Base-by-base conservation (phyloP, 2,113 vertebrate species). In the Tyto alba region DNA sequence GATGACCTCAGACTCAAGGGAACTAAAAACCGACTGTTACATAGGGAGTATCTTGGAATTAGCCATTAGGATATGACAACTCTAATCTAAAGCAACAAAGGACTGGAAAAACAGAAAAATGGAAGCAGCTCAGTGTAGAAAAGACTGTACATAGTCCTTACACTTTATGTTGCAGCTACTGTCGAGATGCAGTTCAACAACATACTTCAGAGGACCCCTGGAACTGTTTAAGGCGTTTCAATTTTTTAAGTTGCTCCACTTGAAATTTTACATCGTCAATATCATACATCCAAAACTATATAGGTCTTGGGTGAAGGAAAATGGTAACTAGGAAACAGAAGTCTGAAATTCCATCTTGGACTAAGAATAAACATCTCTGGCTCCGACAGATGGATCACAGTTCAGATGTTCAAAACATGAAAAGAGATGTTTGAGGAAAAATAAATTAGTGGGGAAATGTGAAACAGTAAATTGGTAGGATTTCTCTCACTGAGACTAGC, bases 361-460 rank as follows among this genome's bases (percentile, higher is more conserved):
- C 90, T 87, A 82, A 93, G 81, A 96, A 92, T 93, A 96, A 93
- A 78, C 52, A 74, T 92, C 75, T 95, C 79, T 75, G 66, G 13
- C 81, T 85, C 72, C 53, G 52, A 71, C 72, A 93, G 73, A 92
- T 78, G 90, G 90, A 95, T 36, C 6, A 4, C 34, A 92, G 77
- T 73, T 96, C 94, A 78, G 81, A 45, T 56, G 77, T 50, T 56
- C 69, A 72, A 88, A 93, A 85, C 36, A 56, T 1, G 15, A 66
- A 74, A 43, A 79, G 16, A 90, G 32, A 89, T 74, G 50, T 52
- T 60, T 74, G 34, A 82, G 48, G 48, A 76, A 75, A 94, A 87
- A 89, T 52, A 64, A 78, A 78, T 68, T 25, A 75, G 22, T 29
- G 16, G 14, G 56, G 14, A 87, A 75, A 20, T 4, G 7, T 26